Evolutionary conservation across 2,797 vertebrate genomes (phyloP), one percentile per base, ranked within the genome.

Genomic region (Gymnopithys bicolor): DNA sequence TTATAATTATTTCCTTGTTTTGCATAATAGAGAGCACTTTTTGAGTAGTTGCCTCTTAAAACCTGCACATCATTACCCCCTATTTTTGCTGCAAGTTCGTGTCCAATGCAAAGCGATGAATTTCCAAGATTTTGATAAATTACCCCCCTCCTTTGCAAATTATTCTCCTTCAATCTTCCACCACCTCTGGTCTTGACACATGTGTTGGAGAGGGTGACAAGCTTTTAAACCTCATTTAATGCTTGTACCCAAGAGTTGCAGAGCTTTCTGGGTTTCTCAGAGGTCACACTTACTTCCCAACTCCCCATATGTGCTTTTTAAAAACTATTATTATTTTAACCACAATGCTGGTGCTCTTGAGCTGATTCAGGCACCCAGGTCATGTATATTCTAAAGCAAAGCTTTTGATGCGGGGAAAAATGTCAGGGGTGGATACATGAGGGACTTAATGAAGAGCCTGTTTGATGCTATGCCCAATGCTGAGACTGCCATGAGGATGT

Each of bases 121-220:
- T 66, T 82, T 62, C 62, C 15, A 43, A 71, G 74, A 81, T 60
- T 48, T 23, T 94, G 86, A 90, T 32, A 84, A 93, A 95, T 89
- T 58, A 60, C n/a, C 75, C 19, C 37, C 22, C 33, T 84, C n/a
- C 84, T 76, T 81, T 3, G 4, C 51, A 81, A 94, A 84, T 88
- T 45, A 68, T 62, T 84, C 53, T 88, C 51, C 80, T 78, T 88
- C 77, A 78, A 2, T 91, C 73, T 86, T 84, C 24, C 2, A 86
- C 25, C 32, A 91, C 30, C 28, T 88, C 66, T 81, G 58, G 56
- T 93, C 77, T 84, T 80, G 66, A 78, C 58, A 59, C 1, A 0
- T 17, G 41, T 64, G 71, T 78, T 82, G 21, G 49, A 75, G 83
- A 88, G 16, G 37, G 27, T 5, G 11, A 79, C 58, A 62, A 81